Conservation (phyloP, 1,140 invertebrate species). For the Temnothorax longispinosus region DNA sequence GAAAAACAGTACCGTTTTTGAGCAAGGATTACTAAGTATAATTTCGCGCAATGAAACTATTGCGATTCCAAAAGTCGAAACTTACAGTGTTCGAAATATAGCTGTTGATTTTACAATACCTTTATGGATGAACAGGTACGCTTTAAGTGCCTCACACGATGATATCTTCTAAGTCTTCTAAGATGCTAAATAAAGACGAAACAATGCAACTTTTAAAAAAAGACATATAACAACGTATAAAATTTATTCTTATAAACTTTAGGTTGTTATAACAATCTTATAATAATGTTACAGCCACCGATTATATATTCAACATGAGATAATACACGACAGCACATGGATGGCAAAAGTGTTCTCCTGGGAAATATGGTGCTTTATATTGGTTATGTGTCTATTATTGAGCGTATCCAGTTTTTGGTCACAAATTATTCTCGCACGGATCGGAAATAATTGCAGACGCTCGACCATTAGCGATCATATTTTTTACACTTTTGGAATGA, state of each 20-base stretch:
- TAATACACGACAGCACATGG: neutral
- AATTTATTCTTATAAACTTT: neutral
- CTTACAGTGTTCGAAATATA: accelerated
- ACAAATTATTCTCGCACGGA: neutral
- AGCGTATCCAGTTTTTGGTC: slow-evolving; percentile 6
- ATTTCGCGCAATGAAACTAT: slow-evolving; percentile 68
- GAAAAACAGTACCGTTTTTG: slow-evolving; percentile 32
- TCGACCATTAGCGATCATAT: slow-evolving; percentile 3
- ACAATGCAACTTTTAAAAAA: neutral
- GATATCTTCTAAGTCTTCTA: neutral
- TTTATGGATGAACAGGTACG: slow-evolving; percentile 59
- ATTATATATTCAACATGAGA: neutral
- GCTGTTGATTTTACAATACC: slow-evolving; percentile 22
- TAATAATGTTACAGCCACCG: slow-evolving; percentile 19
- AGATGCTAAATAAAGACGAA: neutral
- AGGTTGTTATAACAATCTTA: neutral
- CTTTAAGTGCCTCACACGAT: slow-evolving; percentile 47
- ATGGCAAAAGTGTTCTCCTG: slow-evolving; percentile 13
- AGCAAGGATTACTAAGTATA: slow-evolving; percentile 62
- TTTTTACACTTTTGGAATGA: slow-evolving; percentile 43
- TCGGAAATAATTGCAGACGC: neutral
- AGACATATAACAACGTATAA: neutral
- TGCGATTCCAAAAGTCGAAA: slow-evolving; percentile 63
- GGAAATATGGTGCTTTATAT: slow-evolving; percentile 21
- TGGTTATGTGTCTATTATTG: neutral